Conservation (phyloP, 2,797 vertebrate species). For the Spea hammondii region DNA sequence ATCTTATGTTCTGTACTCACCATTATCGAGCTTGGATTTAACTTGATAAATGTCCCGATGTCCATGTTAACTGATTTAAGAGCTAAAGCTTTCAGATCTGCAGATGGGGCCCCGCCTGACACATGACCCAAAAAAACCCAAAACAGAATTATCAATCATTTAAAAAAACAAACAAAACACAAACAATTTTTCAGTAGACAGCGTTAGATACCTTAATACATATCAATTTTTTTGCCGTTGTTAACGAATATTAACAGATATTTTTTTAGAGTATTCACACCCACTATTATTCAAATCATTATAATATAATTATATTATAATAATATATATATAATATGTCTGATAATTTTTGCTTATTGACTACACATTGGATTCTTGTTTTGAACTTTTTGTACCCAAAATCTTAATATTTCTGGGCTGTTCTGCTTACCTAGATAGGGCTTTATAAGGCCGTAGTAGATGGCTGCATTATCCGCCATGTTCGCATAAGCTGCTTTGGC, state of each 20-base stretch:
- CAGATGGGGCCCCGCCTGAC: constrained; percentile 59
- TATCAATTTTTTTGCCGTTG: too few relatives aligned
- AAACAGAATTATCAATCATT: not conserved
- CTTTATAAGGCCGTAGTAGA: constrained; percentile 57
- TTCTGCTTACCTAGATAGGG: constrained; percentile 64
- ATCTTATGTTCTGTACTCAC: constrained; percentile 50
- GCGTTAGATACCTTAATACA: too few relatives aligned
- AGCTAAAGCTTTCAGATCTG: constrained; percentile 58
- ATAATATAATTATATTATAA: too few relatives aligned
- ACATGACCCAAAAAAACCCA: not conserved
- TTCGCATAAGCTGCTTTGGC: constrained; percentile 58
- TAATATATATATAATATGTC: not conserved
- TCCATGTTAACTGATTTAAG: constrained; percentile 56
- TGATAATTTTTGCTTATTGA: not conserved
- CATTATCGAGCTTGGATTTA: constrained; percentile 56
- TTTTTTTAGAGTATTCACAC: too few relatives aligned
- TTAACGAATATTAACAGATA: too few relatives aligned
- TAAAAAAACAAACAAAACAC: too few relatives aligned
- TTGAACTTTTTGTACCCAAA: not conserved
- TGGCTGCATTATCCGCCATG: not conserved
- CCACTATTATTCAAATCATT: too few relatives aligned
- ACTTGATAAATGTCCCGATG: constrained; percentile 48
- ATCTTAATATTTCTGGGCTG: too few relatives aligned
- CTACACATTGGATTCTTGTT: not conserved
- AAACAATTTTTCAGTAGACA: too few relatives aligned